Evolutionary conservation across 2,113 vertebrate genomes (phyloP), one percentile per base, ranked within the genome.

Genomic region (Vidua macroura): DNA sequence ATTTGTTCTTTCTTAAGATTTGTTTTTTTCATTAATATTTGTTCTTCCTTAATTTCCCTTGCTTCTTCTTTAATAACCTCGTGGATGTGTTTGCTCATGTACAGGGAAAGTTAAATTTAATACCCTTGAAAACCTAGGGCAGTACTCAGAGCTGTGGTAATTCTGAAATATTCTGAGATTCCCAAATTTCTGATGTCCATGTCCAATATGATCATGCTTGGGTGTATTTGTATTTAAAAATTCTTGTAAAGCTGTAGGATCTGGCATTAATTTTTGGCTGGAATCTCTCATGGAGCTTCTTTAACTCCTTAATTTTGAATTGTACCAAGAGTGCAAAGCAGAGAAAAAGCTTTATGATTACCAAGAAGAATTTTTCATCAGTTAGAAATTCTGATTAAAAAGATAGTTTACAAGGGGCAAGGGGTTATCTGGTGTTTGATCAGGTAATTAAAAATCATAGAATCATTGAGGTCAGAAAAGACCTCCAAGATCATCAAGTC

Each of bases 271-370:
- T 15, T 68, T 67, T 67, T 59, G 63, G 30, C 53, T 63, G 43
- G 9, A 0, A 0, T 25, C 22, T 76, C 44, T 73, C 3, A 0
- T 20, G 49, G 22, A 6, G 10, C 23, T 56, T 86, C 2, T 1
- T 63, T 37, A n/a, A 17, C 12, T 28, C 67, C n/a, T 72, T 89
- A 49, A 9, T 60, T 73, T 22, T 9, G 8, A 73, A 56, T 44
- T 56, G 11, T 7, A 28, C 3, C 24, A 5, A 2, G 1, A 6
- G 33, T 52, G 24, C 41, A 60, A 77, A 56, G 49, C 30, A 39
- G 9, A 49, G n/a, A 15, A 62, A 25, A 72, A 18, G 35, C 22
- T 5, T 31, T 31, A 2, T 27, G 7, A 23, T 35, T 46, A 5
- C 17, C 6, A 3, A 5, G 9, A 62, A 11, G 3, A 2, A 18